Evolutionary conservation across 2,888 invertebrate species (phyloP).

Genomic region (Harpagoxenus sublaevis): DNA sequence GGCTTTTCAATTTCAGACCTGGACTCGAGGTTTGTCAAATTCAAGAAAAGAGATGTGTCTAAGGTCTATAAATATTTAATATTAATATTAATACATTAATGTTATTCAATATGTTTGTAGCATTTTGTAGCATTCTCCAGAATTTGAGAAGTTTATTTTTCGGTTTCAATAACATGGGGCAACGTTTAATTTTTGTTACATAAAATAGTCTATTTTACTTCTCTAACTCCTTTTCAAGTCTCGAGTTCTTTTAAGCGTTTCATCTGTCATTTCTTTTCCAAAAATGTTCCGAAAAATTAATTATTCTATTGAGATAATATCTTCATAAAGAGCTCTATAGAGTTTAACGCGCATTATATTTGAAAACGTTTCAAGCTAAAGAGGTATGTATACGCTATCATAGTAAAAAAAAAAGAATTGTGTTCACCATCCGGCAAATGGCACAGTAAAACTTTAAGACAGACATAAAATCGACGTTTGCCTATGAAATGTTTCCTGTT

Average conservation of each 20-base stretch:
- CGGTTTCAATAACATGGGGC: background rate
- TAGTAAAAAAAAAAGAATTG: background rate
- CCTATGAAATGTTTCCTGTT: slow-evolving; percentile 8
- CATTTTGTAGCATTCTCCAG: background rate
- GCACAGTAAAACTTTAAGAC: slow-evolving; percentile 8
- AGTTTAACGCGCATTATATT: background rate
- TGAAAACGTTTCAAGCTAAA: background rate
- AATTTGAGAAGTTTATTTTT: background rate
- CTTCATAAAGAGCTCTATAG: background rate
- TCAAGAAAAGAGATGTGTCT: background rate
- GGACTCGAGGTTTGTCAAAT: background rate
- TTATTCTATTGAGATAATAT: slow-evolving; percentile 8
- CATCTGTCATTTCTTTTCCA: background rate
- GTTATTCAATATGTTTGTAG: background rate
- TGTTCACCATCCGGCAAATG: background rate
- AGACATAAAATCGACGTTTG: slow-evolving; percentile 16
- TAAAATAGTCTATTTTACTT: background rate
- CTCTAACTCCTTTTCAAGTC: background rate
- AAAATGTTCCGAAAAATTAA: background rate
- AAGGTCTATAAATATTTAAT: background rate
- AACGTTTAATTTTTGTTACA: background rate
- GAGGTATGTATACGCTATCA: background rate
- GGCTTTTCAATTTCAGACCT: background rate
- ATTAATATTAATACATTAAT: background rate
- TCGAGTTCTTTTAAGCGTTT: background rate